Conservation (phyloP, 2,113 vertebrate species). For the Cercocebus atys region DNA sequence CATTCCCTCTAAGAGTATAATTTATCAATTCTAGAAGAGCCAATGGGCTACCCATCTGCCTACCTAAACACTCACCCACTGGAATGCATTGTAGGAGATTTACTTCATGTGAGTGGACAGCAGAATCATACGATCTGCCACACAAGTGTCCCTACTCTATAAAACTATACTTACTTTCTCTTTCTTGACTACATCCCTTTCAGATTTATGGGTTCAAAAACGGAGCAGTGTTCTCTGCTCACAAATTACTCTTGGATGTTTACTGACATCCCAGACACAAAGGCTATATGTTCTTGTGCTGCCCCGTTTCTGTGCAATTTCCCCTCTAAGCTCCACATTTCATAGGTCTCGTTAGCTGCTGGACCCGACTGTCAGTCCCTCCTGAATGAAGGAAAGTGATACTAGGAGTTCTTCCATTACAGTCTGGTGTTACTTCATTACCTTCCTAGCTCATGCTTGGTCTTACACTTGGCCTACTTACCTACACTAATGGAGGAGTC, state of each 20-base stretch:
- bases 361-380: not conserved
- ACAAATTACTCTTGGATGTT: slow-evolving; percentile 15
- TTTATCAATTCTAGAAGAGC: not conserved
- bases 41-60: not conserved
- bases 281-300: not conserved
- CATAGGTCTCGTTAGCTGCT: not conserved
- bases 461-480: not conserved
- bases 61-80: not conserved
- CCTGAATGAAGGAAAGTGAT: not conserved
- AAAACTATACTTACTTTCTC: not conserved
- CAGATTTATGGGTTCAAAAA: slow-evolving; percentile 25
- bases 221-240: not conserved
- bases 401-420: not conserved
- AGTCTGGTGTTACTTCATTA: not conserved
- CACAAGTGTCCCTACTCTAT: not conserved
- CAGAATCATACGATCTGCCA: not conserved
- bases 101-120: not conserved
- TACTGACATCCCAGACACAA: not conserved
- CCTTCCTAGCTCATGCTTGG: not conserved
- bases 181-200: not conserved
- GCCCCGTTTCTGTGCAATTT: not conserved
- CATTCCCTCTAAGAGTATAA: not conserved
- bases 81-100: not conserved
- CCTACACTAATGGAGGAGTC: not conserved
- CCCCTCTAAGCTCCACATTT: not conserved